Percentiles rank a stretch among this genome's conserved stretches.
phyloP scores from a whole-genome alignment of 2,113 vertebrate species.

The Podocnemis expansa region DNA sequence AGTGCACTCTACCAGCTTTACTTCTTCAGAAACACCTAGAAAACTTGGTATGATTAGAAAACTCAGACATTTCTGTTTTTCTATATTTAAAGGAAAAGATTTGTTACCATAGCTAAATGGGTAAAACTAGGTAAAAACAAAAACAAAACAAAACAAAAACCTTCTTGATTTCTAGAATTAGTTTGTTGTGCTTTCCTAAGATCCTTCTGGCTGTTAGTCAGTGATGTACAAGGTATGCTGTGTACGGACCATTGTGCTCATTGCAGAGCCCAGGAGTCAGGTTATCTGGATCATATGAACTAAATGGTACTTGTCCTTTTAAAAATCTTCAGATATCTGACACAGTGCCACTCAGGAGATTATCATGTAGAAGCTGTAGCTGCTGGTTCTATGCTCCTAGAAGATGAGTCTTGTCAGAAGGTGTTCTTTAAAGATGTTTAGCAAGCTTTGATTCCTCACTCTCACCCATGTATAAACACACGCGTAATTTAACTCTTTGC shows the following conservation, averaged over 20 bases:
- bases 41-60: not conserved
- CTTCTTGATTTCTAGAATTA: not conserved
- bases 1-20: not conserved
- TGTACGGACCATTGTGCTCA: not conserved
- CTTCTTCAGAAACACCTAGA: not conserved
- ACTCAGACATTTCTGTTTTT: not conserved
- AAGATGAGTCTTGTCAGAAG: not conserved
- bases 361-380: accelerated
- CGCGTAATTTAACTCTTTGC: not conserved
- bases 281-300: accelerated
- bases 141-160: not conserved
- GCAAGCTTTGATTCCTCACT: not conserved
- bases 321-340: not conserved
- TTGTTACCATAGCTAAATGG: not conserved
- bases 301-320: not conserved
- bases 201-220: not conserved
- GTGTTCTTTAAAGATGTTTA: not conserved
- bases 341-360: not conserved
- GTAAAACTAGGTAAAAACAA: not conserved
- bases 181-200: not conserved
- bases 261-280: not conserved
- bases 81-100: not conserved
- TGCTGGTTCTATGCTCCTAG: not conserved
- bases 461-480: not conserved
- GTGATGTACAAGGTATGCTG: accelerated